Conservation (phyloP, 1,140 invertebrate species). For the Planococcus citri region DNA sequence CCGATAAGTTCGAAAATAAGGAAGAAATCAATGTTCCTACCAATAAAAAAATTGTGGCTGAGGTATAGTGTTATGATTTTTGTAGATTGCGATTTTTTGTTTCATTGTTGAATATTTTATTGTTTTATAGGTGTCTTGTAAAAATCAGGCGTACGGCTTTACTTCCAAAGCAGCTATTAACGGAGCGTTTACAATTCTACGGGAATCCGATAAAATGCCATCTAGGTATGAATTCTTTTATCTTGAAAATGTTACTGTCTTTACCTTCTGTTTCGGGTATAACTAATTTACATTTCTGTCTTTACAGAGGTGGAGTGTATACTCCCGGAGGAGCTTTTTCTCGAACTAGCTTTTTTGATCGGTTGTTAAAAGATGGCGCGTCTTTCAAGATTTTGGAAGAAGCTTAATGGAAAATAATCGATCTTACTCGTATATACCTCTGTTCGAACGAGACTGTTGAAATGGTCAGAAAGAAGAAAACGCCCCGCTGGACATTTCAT, state of each 20-base stretch:
- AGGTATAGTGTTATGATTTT: slow-evolving; percentile 32
- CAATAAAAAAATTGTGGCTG: slow-evolving; percentile 52
- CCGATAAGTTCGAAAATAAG: slow-evolving; percentile 35
- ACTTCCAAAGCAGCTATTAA: slow-evolving; percentile 60
- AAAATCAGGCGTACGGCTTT: slow-evolving; percentile 69
- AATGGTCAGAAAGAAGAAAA: no score
- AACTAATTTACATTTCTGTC: neutral
- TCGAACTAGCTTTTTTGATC: slow-evolving; percentile 48
- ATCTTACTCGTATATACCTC: no score
- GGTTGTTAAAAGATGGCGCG: slow-evolving; percentile 44
- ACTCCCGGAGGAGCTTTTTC: slow-evolving; percentile 46
- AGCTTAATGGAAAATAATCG: neutral
- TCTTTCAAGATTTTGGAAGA: neutral
- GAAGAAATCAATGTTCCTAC: slow-evolving; percentile 40
- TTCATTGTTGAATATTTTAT: slow-evolving; percentile 6
- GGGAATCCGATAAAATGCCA: slow-evolving; percentile 38
- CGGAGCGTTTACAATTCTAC: slow-evolving; percentile 58
- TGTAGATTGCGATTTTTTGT: neutral
- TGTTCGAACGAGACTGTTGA: no score
- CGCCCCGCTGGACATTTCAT: no score
- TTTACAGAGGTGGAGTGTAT: slow-evolving; percentile 45
- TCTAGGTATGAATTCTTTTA: neutral
- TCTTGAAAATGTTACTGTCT: neutral
- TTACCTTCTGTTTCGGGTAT: neutral
- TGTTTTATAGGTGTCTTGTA: slow-evolving; percentile 37